Evolutionary conservation across 2,888 invertebrate genomes (phyloP).

Genomic region (Onthophagus sagittarius): DNA sequence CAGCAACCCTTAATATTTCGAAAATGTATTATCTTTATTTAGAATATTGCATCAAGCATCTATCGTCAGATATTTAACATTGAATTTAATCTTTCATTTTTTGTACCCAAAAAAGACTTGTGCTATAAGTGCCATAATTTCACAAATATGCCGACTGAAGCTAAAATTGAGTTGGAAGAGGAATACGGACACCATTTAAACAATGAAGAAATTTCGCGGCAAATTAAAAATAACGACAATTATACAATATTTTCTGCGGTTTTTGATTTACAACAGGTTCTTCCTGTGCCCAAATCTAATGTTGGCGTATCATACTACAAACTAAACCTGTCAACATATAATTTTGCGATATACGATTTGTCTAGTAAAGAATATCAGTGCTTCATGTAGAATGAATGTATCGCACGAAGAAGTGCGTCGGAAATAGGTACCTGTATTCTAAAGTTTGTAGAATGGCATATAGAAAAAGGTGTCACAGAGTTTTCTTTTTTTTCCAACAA

Average conservation of each 20-base stretch:
- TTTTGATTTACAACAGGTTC: constrained; percentile 27
- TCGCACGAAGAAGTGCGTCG: constrained; percentile 28
- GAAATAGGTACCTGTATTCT: constrained; percentile 31
- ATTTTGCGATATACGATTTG: constrained; percentile 26
- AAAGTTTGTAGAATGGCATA: constrained; percentile 10
- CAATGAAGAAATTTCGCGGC: not conserved
- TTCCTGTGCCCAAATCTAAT: constrained; percentile 25
- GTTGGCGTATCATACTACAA: constrained; percentile 29
- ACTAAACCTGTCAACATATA: constrained; percentile 30
- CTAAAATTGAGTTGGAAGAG: not conserved
- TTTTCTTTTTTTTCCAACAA: constrained; percentile 34
- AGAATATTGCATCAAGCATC: not conserved
- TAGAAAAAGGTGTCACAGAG: not conserved
- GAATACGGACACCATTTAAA: not conserved
- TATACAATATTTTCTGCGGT: not conserved
- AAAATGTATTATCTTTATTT: constrained; percentile 8
- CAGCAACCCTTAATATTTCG: not conserved
- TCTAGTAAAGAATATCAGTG: constrained; percentile 17
- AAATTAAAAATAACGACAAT: constrained; percentile 1
- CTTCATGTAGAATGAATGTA: constrained; percentile 30
- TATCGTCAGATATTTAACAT: not conserved
- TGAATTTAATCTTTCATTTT: constrained; percentile 3
- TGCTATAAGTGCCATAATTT: not conserved
- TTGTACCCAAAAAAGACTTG: not conserved
- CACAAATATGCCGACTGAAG: not conserved